These are phyloP conservation scores for Apostichopus japonicus DNA, from an alignment of 35 echinoderm and acorn worm genomes.

Conservation along the genomic window DNA sequence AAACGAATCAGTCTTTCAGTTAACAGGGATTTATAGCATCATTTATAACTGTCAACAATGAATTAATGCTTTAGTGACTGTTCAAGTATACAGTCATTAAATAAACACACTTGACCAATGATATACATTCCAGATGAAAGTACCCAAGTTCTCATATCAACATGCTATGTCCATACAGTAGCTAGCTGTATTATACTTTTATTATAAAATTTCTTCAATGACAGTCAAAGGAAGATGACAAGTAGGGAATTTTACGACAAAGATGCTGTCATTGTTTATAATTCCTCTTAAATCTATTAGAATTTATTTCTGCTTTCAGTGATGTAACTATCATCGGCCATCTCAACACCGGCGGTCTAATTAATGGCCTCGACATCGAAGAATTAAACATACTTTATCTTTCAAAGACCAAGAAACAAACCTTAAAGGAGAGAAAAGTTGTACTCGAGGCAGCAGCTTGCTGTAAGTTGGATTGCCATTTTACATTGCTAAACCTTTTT, in stretches of 20 bases:
- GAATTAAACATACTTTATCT: constrained; percentile 17
- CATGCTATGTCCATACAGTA: no score
- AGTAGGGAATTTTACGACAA: background rate
- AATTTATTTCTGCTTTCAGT: constrained; percentile 3
- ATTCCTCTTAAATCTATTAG: background rate
- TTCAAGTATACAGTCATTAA: no score
- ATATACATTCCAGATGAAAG: background rate
- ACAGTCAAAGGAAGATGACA: background rate
- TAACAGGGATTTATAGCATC: no score
- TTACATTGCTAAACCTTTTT: no score
- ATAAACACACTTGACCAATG: background rate
- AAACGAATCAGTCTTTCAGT: background rate
- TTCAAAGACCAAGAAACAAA: constrained; percentile 45
- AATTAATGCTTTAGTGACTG: no score
- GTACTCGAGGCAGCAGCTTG: background rate
- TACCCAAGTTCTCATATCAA: no score
- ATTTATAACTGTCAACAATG: no score
- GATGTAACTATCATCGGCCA: background rate
- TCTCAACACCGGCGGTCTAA: constrained; percentile 7
- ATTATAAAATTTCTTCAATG: background rate
- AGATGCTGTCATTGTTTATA: background rate
- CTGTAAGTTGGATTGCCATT: background rate
- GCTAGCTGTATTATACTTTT: no score
- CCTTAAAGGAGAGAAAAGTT: constrained; percentile 14
- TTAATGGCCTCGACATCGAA: constrained; percentile 10